phyloP scores from a whole-genome alignment of 1,140 invertebrate species.

The Bombyx mori region ASM3026992v2 NC_085133.1:5211501-5212000 shows the following conservation, averaged over 20 bases:
- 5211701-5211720: slow-evolving; percentile 12
- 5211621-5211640: slow-evolving; percentile 9
- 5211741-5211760: slow-evolving; percentile 26
- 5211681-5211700: slow-evolving; percentile 14
- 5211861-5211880: slow-evolving; percentile 27
- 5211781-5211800: slow-evolving; percentile 16
- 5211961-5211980: slow-evolving; percentile 42
- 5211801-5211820: slow-evolving; percentile 1
- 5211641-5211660: slow-evolving; percentile 6
- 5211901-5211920: slow-evolving; percentile 40
- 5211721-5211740: slow-evolving; percentile 10
- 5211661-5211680: slow-evolving; percentile 7
- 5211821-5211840: slow-evolving; percentile 21
- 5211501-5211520: slow-evolving; percentile 4
- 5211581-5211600: not conserved
- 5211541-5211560: slow-evolving; percentile 7
- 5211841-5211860: slow-evolving; percentile 31
- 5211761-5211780: slow-evolving; percentile 12
- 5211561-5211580: slow-evolving; percentile 11
- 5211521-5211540: slow-evolving; percentile 10
- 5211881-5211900: slow-evolving; percentile 35
- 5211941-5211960: slow-evolving; percentile 29
- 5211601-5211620: slow-evolving; percentile 7
- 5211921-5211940: slow-evolving; percentile 26
- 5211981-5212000: slow-evolving; percentile 47